Evolutionary conservation across 2,797 vertebrate species (phyloP).

Genomic region (Sparus aurata): DNA sequence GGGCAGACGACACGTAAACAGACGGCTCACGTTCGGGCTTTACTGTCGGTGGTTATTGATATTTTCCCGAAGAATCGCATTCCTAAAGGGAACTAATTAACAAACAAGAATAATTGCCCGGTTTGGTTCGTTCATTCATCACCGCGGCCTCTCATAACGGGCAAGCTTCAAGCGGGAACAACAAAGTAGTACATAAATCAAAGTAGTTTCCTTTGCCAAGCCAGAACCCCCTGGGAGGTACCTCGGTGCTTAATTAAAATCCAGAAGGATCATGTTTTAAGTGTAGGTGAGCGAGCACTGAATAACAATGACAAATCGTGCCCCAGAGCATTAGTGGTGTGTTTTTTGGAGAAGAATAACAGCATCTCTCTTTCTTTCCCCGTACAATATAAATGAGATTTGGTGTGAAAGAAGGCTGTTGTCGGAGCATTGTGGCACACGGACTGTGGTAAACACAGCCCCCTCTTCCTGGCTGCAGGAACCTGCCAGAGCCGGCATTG

Average conservation of each 20-base stretch:
- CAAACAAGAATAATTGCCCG: conserved; percentile 83
- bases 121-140: conserved; percentile 77
- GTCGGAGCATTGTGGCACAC: conserved; percentile 48
- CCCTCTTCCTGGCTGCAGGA: conserved; percentile 64
- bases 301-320: conserved; percentile 89
- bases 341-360: conserved; percentile 82
- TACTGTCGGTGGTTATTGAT: conserved; percentile 56
- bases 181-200: conserved; percentile 89
- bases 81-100: conserved; percentile 85
- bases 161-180: conserved; percentile 84
- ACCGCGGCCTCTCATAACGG: conserved; percentile 80
- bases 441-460: conserved; percentile 67
- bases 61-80: conserved; percentile 72
- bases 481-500: conserved; percentile 80
- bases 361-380: conserved; percentile 68
- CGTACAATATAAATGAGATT: conserved; percentile 77
- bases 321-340: conserved; percentile 81
- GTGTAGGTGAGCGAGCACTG: conserved; percentile 87
- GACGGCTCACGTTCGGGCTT: conserved; percentile 56
- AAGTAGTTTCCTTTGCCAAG: conserved; percentile 87
- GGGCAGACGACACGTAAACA: conserved; percentile 57
- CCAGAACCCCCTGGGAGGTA: conserved; percentile 84
- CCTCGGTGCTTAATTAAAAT: conserved; percentile 91
- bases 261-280: conserved; percentile 91
- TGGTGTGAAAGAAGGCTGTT: conserved; percentile 64